phyloP scores from a whole-genome alignment of 2,888 invertebrate species.

The Pteria penguin region DNA sequence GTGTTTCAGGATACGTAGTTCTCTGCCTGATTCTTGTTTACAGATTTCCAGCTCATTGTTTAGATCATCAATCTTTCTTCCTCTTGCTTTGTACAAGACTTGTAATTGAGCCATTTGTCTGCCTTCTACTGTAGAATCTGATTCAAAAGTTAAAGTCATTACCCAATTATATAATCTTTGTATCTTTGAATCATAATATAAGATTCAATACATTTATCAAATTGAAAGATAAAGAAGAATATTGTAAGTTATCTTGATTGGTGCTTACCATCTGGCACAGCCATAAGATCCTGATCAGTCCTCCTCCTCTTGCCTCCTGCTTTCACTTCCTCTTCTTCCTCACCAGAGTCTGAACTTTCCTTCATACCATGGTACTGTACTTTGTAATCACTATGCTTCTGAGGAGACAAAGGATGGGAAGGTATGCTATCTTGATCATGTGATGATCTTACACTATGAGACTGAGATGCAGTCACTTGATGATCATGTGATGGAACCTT shows the following conservation, averaged over 20 bases:
- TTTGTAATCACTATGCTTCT: slow-evolving; percentile 35
- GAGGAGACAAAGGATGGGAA: slow-evolving; percentile 6
- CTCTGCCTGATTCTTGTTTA: slow-evolving; percentile 68
- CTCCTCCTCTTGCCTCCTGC: neutral
- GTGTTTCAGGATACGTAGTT: slow-evolving; percentile 75
- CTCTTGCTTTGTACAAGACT: slow-evolving; percentile 76
- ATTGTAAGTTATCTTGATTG: too few species aligned
- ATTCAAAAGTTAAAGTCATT: too few species aligned
- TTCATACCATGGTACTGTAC: slow-evolving; percentile 33
- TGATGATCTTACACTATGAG: neutral
- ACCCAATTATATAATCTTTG: too few species aligned
- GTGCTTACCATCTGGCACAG: neutral
- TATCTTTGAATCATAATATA: too few species aligned
- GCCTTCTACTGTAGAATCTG: slow-evolving; percentile 48
- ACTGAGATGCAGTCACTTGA: neutral
- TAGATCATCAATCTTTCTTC: slow-evolving; percentile 75
- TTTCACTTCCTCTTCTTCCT: slow-evolving; percentile 11
- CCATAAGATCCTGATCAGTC: neutral
- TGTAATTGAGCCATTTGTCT: slow-evolving; percentile 72
- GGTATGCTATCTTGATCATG: slow-evolving; percentile 15
- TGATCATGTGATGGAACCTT: neutral
- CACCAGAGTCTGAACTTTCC: slow-evolving; percentile 5
- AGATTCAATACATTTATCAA: too few species aligned
- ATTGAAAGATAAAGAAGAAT: too few species aligned
- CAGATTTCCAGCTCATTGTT: slow-evolving; percentile 60